Evolutionary conservation across 2,113 vertebrate species (phyloP).

Genomic region (Mirza zaza): DNA sequence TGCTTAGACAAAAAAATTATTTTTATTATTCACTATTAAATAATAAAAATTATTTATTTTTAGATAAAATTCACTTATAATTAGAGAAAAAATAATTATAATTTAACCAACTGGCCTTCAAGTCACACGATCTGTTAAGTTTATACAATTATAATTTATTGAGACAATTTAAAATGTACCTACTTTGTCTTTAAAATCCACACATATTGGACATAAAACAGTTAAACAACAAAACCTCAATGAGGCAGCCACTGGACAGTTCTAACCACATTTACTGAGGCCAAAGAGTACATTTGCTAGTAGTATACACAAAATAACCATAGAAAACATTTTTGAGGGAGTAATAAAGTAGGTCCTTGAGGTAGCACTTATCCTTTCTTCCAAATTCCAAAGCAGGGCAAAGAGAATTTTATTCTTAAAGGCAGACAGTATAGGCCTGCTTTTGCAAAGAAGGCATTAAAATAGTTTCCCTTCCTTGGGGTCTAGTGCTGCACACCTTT

Average conservation of each 20-base stretch:
- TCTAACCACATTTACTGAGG: not conserved
- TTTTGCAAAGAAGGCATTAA: slow-evolving; percentile 1
- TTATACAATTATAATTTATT: slow-evolving; percentile 2
- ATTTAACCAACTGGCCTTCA: not conserved
- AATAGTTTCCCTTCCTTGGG: not conserved
- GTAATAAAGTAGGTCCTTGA: slow-evolving; percentile 7
- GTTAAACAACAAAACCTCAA: not conserved
- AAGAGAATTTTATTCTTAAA: slow-evolving; percentile 24
- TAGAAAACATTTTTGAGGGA: not conserved
- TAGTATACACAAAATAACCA: not conserved
- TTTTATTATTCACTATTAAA: not conserved
- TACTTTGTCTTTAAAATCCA: slow-evolving; percentile 17
- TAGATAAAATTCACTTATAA: slow-evolving; percentile 35
- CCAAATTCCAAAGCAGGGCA: not conserved
- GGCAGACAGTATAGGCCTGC: not conserved
- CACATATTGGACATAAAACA: not conserved
- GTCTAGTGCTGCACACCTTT: not conserved
- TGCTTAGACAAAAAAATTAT: slow-evolving; percentile 7
- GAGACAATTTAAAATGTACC: not conserved
- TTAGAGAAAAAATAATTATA: slow-evolving; percentile 28
- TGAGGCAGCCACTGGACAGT: not conserved
- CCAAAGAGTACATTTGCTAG: not conserved
- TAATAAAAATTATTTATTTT: not conserved
- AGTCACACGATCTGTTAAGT: not conserved
- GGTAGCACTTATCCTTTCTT: not conserved